Conservation (phyloP, 2,888 invertebrate genomes). For the Microdon myrmicae region DNA sequence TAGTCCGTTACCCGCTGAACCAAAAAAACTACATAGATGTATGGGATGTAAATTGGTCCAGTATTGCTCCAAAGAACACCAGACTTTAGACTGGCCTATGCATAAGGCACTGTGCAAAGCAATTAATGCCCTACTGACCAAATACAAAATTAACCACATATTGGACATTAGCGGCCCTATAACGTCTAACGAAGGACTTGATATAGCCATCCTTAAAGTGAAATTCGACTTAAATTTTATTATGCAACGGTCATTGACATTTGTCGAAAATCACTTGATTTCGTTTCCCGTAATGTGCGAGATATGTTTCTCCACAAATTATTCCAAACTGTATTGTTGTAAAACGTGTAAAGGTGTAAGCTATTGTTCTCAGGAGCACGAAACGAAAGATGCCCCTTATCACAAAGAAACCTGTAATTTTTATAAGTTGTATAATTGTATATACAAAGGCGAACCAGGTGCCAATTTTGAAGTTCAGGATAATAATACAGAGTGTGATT, state of each 20-base stretch:
- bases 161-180: conserved; percentile 53
- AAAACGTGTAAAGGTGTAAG: conserved; percentile 54
- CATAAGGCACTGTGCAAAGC: conserved; percentile 72
- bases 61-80: conserved; percentile 76
- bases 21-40: conserved; percentile 63
- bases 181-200: conserved; percentile 45
- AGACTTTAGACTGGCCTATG: conserved; percentile 73
- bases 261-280: conserved; percentile 58
- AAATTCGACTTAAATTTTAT: conserved; percentile 53
- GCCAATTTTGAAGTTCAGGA: conserved; percentile 1
- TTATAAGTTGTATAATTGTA: conserved; percentile 57
- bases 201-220: conserved; percentile 53
- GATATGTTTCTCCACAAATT: conserved; percentile 55
- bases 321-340: conserved; percentile 52
- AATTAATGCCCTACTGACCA: conserved; percentile 46
- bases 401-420: conserved; percentile 56
- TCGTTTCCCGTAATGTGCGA: conserved; percentile 58
- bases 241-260: conserved; percentile 54
- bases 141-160: conserved; percentile 53
- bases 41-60: conserved; percentile 71
- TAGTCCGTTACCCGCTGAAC: conserved; percentile 9
- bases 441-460: conserved; percentile 54
- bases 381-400: conserved; percentile 27
- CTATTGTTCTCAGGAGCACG: conserved; percentile 58
- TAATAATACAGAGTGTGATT: conserved; percentile 32